Evolutionary conservation across 2,888 invertebrate species (phyloP), one percentile per base, ranked within the genome.

Genomic region (Lithosia quadra): DNA sequence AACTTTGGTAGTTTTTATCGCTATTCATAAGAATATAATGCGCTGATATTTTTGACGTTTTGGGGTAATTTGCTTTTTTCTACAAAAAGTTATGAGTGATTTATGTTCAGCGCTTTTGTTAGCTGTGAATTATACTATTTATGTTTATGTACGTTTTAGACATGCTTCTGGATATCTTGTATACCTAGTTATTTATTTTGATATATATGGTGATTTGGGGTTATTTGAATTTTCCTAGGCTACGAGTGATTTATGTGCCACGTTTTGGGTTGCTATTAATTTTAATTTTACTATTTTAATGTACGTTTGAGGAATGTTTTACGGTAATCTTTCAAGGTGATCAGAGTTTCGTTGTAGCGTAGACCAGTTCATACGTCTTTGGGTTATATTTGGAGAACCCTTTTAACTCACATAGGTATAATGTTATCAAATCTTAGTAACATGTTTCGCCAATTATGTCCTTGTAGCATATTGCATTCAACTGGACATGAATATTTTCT

Each of bases 1-100:
- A n/a, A 36, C 10, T 60, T 36, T 39, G 34, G 15, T 59, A 36
- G 21, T 60, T 60, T 60, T 60, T 39, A 59, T 34, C 36, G 59
- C 34, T 59, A 34, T 59, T 59, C 34, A 59, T 36, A 22, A 21
- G 0, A 59, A 21, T 36, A 34, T 34, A 58, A 58, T n/a, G n/a
- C n/a, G 49, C n/a, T n/a, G 8, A 49, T 49, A n/a, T 49, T 49
- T 49, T 49, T 49, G 18, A 49, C n/a, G 49, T n/a, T 49, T 49
- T n/a, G n/a, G 43, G 43, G 43, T 43, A 43, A 43, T n/a, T 49
- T n/a, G n/a, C n/a, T 8, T n/a, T 49, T 49, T 49, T 1, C n/a
- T n/a, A n/a, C 0, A 9, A 15, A 49, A 49, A 49, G 49, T 49
- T n/a, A 13, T 11, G 8, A 21, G 21, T 59, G 34, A 59, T 36